phyloP scores from a whole-genome alignment of 2,797 vertebrate species.

The Acrossocheilus wenchowensis region DNA sequence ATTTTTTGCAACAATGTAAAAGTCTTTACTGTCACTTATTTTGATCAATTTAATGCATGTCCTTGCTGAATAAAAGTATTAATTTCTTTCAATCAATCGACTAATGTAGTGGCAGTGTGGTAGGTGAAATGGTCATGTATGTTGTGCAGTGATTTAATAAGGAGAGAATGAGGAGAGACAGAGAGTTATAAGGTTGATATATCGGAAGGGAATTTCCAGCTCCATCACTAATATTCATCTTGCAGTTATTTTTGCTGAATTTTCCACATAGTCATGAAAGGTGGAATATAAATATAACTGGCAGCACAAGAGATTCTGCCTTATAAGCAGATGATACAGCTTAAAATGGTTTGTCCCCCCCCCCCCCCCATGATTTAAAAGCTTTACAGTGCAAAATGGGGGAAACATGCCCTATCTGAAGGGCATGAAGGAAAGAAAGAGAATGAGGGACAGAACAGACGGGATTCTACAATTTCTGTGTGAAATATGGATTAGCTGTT shows the following conservation, averaged over 20 bases:
- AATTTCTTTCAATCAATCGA: not conserved
- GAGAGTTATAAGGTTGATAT: not conserved
- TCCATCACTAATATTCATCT: constrained; percentile 30
- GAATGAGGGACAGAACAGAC: constrained; percentile 8
- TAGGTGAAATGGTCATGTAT: not conserved
- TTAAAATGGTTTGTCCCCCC: not conserved
- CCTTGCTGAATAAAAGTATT: not conserved
- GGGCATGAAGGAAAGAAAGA: constrained; percentile 22
- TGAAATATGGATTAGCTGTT: constrained; percentile 40
- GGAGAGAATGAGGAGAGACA: not conserved
- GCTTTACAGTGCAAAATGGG: constrained; percentile 16
- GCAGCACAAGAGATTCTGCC: constrained; percentile 41
- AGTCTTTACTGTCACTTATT: not conserved
- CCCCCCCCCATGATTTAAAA: not conserved
- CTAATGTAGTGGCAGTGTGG: not conserved
- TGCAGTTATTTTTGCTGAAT: constrained; percentile 49
- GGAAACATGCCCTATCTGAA: constrained; percentile 6
- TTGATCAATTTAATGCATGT: not conserved
- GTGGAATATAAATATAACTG: constrained; percentile 37
- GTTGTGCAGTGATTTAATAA: not conserved
- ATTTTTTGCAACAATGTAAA: not conserved
- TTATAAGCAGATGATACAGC: constrained; percentile 54
- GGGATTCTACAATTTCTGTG: constrained; percentile 15
- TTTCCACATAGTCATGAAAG: constrained; percentile 37
- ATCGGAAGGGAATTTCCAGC: constrained; percentile 24